Percentiles rank a stretch among this genome's conserved stretches.
Evolutionary conservation across 2,797 vertebrate genomes (phyloP).

Genomic region (Pitangus sulphuratus): DNA sequence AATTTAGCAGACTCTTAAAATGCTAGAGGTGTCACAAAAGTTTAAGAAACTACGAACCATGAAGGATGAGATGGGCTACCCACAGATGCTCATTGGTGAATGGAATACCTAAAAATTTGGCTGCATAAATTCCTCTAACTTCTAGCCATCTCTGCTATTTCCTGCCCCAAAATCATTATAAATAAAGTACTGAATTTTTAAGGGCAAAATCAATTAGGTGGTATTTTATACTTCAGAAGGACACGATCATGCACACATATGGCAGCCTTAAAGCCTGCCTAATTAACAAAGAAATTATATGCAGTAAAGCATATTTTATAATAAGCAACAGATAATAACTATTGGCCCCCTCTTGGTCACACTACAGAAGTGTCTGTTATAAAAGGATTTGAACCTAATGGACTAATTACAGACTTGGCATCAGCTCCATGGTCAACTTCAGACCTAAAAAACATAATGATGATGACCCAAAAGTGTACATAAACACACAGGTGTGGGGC

Average conservation of each 20-base stretch:
- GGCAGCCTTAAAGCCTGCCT: background rate
- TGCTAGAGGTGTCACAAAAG: background rate
- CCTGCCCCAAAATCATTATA: background rate
- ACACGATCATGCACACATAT: accelerated
- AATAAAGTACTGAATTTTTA: background rate
- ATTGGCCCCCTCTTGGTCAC: background rate
- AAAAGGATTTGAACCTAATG: background rate
- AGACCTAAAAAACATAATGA: background rate
- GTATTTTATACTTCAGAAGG: background rate
- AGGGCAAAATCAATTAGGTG: background rate
- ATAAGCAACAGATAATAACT: background rate
- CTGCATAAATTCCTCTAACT: background rate
- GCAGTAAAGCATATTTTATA: background rate
- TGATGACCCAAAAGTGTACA: background rate
- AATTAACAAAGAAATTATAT: background rate
- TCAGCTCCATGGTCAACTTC: background rate
- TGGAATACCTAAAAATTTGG: background rate
- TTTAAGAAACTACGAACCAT: background rate
- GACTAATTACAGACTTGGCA: background rate
- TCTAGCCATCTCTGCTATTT: background rate
- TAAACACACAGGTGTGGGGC: background rate
- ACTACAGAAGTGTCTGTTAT: background rate
- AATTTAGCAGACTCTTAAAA: conserved; percentile 34
- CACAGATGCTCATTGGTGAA: background rate
- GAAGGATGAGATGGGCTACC: background rate